Evolutionary conservation across 2,113 vertebrate species (phyloP).

Genomic region (Ibidorhyncha struthersii): DNA sequence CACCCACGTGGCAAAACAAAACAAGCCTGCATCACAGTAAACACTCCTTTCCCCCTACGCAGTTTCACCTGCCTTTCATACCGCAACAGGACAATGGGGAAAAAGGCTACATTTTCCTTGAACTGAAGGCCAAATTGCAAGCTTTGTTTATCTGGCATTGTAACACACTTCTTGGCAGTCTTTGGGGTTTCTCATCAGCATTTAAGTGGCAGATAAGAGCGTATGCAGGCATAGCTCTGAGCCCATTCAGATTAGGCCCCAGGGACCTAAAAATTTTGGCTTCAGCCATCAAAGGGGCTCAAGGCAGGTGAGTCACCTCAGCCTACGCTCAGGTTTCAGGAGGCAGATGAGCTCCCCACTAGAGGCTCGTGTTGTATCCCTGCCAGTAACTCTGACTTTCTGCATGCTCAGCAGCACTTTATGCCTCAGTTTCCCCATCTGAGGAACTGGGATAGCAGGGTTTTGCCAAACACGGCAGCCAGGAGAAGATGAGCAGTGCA

Average conservation of each 20-base stretch:
- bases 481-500: accelerated
- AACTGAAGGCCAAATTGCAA: not conserved
- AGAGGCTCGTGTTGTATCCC: not conserved
- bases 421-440: not conserved
- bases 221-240: accelerated
- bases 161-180: not conserved
- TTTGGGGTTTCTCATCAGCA: not conserved
- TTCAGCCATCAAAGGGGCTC: not conserved
- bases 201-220: not conserved
- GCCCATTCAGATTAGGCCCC: not conserved
- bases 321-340: not conserved
- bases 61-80: not conserved
- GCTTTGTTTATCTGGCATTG: not conserved
- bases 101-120: not conserved
- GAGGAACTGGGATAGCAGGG: not conserved
- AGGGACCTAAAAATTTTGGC: not conserved
- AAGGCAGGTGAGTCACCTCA: not conserved
- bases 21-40: accelerated
- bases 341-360: not conserved
- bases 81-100: not conserved
- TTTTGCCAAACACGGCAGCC: not conserved
- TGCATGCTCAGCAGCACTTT: not conserved
- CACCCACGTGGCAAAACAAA: not conserved
- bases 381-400: not conserved
- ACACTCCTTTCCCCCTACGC: not conserved